Base-by-base conservation (phyloP, 1,140 invertebrate species). In the Globodera ellingtonae region DNA sequence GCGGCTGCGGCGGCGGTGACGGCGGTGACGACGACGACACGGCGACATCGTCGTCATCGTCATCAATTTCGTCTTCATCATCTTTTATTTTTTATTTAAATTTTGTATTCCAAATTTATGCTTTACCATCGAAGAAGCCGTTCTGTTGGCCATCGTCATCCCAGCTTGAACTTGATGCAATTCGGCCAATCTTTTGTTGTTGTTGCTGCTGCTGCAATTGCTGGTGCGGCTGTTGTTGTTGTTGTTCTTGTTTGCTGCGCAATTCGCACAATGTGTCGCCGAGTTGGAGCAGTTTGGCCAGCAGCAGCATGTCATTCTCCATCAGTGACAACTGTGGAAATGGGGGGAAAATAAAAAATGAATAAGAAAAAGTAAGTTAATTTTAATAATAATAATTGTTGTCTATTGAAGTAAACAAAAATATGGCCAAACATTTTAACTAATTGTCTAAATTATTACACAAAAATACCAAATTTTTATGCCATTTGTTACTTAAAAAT, bases 291-390 rank as follows among this genome's bases (percentile, higher is more conserved):
- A 85, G 78, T 71, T 85, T 85, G 59, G 85, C 70, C 75, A 85
- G 46, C 35, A 85, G 70, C 59, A 79, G 65, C 24, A 85, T 80
- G 70, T 85, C 84, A 72, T 86, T 85, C 73, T 85, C 84, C 85
- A 85, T 85, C 69, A 85, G 59, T n/a, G 78, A 71, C 65, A 86
- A 83, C 84, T 85, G 50, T 10, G 2, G 15, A 52, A 52, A 52
- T 52, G 6, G 8, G 24, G 1, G 24, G 24, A 24, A 52, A 7
- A 35, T 35, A 35, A 2, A 2, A 35, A 35, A 35, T 35, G 35
- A 35, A 35, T 35, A 35, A 35, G 3, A 35, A 35, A 35, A 35
- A 35, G 35, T 2, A 35, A 35, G 35, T 35, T 35, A 35, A 35
- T 35, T 35, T 35, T 35, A 35, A 35, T 2, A 35, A 35, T 2